A percentile compares a stretch with the other conserved stretches of the same genome.
These are phyloP conservation scores for Brotula barbata DNA, from an alignment of 2,797 vertebrate species.

Conservation along the genomic window DNA sequence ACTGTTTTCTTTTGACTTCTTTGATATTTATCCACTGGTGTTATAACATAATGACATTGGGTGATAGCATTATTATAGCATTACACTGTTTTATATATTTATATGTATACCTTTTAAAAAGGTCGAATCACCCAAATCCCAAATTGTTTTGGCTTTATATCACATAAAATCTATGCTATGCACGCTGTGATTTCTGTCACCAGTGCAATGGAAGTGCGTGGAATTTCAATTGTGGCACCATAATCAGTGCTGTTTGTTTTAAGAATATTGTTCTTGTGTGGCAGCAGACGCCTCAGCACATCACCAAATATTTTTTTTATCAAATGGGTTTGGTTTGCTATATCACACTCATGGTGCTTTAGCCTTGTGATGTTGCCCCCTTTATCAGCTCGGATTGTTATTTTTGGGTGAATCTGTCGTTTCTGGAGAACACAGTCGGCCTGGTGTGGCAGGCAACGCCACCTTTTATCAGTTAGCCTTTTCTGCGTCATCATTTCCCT, in stretches of 20 bases:
- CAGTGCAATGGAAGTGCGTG: not conserved
- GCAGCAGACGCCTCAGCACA: no score
- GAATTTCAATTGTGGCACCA: not conserved
- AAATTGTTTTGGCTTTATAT: not conserved
- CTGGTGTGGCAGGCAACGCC: conserved; percentile 35
- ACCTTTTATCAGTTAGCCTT: conserved; percentile 14
- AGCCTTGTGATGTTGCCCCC: conserved; percentile 19
- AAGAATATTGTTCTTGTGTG: no score
- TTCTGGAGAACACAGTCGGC: conserved; percentile 44
- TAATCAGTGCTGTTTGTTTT: no score
- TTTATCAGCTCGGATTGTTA: no score
- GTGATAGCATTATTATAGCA: not conserved
- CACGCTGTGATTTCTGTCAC: no score
- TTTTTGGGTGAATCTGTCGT: no score
- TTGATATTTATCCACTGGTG: conserved; percentile 15
- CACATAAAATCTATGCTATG: no score
- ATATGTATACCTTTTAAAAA: not conserved
- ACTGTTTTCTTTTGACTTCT: conserved; percentile 3
- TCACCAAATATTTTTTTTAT: no score
- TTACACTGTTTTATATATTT: not conserved
- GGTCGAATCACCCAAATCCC: not conserved
- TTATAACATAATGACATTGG: not conserved
- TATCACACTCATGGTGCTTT: no score
- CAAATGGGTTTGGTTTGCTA: no score
- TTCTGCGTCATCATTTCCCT: conserved; percentile 66